These are phyloP conservation scores for Clusia tigrina DNA, from an alignment of 2,888 invertebrate species.

Conservation along the genomic window DNA sequence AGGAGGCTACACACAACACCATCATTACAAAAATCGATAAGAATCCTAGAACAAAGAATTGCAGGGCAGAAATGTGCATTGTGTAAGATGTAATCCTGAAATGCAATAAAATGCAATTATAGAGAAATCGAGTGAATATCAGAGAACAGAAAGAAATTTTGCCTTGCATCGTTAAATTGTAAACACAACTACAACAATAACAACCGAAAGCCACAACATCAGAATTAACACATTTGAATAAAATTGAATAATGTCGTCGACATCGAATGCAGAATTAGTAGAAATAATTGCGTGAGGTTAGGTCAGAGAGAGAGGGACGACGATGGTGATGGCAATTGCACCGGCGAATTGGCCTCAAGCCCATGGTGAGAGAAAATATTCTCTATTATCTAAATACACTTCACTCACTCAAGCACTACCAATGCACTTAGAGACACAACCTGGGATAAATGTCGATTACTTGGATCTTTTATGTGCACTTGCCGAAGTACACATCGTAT, in stretches of 20 bases:
- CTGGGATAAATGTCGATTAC: no score
- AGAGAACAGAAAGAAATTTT: not conserved
- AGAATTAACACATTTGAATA: conserved; percentile 36
- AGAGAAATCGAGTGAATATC: conserved; percentile 5
- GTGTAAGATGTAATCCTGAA: not conserved
- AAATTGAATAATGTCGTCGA: conserved; percentile 8
- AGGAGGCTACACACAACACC: no score
- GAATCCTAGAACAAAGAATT: conserved; percentile 6
- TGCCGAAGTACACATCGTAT: no score
- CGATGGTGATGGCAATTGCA: no score
- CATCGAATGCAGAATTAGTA: not conserved
- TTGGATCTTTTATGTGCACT: no score
- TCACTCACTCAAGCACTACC: no score
- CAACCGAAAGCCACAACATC: conserved; percentile 15
- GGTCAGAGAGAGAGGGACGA: conserved; percentile 13
- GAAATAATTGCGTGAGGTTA: conserved; percentile 25
- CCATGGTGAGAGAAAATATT: no score
- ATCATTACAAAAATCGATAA: conserved; percentile 11
- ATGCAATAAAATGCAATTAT: not conserved
- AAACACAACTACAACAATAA: conserved; percentile 1
- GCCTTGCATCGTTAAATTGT: not conserved
- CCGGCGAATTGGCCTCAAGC: no score
- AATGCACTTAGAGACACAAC: no score
- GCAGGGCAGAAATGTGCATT: conserved; percentile 1
- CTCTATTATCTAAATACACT: no score